Evolutionary conservation across 92 coral and sea anemone genomes (phyloP), one percentile per base, ranked within the genome.

Genomic region (Palythoa heliodiscus): DNA sequence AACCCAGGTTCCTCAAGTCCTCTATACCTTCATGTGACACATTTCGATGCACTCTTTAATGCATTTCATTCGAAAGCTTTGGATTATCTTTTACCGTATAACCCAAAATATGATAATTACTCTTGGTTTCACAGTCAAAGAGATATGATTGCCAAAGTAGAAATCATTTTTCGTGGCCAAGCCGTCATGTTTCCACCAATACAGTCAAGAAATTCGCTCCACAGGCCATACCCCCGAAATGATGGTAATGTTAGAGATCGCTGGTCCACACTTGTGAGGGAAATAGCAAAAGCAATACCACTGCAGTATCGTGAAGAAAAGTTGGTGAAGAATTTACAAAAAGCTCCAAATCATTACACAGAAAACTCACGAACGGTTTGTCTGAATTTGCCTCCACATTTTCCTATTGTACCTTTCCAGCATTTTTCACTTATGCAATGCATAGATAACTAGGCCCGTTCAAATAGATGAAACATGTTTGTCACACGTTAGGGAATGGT

Each of bases 51-150:
- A 16, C 52, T 77, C 19, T 77, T 89, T 15, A 84, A 84, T 25
- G 92, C 92, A 16, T 60, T 89, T 54, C 92, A 89, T 35, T 71
- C 57, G 8, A 50, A 89, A 25, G 89, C 87, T 2, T 52, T 79
- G 17, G 55, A 57, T 35, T 82, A 79, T 52, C 40, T 89, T 12
- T 73, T 89, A 40, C 91, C 91, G 4, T 89, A 89, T 68, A 61
- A 63, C 29, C 71, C 86, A 11, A 53, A 38, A n/a, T 80, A 73
- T 78, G 92, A 89, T 40, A 11, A 75, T 15, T 8, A 11, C 0
- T 76, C 64, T 16, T 89, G 86, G 88, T 89, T 88, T 86, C 86
- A 84, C 69, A 77, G 87, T 66, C 92, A 89, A 54, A 86, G 92
- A 47, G 24, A 70, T 35, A 70, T 86, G 11, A 81, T 89, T 17